Conservation (phyloP, 2,888 invertebrate species). For the Aelia acuminata region DNA sequence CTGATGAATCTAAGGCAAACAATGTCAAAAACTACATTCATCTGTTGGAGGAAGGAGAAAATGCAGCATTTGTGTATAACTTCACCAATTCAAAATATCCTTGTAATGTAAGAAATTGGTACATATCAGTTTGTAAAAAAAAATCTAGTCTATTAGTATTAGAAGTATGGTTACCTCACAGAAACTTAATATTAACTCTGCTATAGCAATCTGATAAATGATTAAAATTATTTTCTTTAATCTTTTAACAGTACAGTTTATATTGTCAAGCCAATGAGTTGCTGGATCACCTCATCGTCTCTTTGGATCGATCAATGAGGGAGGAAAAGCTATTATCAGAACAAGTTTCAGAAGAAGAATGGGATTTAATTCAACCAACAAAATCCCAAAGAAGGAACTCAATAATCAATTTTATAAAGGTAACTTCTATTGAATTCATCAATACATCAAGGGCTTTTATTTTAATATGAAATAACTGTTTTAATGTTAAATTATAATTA, state of each 20-base stretch:
- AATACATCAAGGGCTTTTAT: too few relatives aligned
- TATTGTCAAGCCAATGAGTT: constrained; percentile 80
- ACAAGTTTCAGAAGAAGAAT: constrained; percentile 87
- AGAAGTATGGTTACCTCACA: not conserved
- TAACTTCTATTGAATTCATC: constrained; percentile 68
- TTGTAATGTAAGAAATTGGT: constrained; percentile 57
- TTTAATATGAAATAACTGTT: too few relatives aligned
- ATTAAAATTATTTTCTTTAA: not conserved
- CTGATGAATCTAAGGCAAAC: constrained; percentile 72
- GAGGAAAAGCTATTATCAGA: constrained; percentile 81
- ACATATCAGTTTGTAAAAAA: not conserved
- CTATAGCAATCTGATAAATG: not conserved
- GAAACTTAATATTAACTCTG: not conserved
- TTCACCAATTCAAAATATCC: constrained; percentile 21
- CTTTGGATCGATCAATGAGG: constrained; percentile 78
- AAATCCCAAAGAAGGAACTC: constrained; percentile 78
- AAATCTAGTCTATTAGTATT: not conserved
- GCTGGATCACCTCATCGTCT: constrained; percentile 77
- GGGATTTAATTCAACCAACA: constrained; percentile 83
- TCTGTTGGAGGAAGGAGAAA: constrained; percentile 82
- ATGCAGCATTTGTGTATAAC: constrained; percentile 76
- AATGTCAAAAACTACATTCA: constrained; percentile 70
- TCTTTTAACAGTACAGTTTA: constrained; percentile 70
- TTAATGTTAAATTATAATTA: too few relatives aligned
- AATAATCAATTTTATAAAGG: constrained; percentile 79